Evolutionary conservation across 2,888 invertebrate genomes (phyloP), one percentile per base, ranked within the genome.

Genomic region (Idaea dimidiata): DNA sequence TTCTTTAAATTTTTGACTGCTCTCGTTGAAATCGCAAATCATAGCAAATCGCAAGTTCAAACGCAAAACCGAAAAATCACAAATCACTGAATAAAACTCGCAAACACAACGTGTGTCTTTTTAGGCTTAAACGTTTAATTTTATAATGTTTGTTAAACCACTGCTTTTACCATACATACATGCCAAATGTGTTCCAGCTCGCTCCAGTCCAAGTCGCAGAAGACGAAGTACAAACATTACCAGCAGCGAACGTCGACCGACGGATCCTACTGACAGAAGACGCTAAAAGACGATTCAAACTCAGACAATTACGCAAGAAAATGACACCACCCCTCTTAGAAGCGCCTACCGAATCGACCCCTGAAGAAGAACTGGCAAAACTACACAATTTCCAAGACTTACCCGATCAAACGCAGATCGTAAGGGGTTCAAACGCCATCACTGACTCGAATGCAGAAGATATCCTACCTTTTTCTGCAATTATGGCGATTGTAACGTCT

Each of bases 401-500:
- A 55, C 94, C 95, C 0, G 95, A 95, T 70, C 92, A 91, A 6
- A 93, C 93, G 0, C 92, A 94, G 77, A 93, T 95, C 16, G 84
- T 95, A 0, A 83, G 93, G 65, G 95, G 94, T 0, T 77, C 82
- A 0, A 76, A 79, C 0, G 87, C 91, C n/a, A 79, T 95, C 17
- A 73, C 81, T 0, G 83, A 83, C 0, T 17, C 65, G 0, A 72
- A 83, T 3, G 75, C 79, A 0, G 66, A 77, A 4, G 89, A 93
- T 61, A 81, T 91, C 17, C 81, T 94, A 0, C 94, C 94, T 0
- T 94, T 94, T 69, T 85, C 91, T 0, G 90, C 94, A 16, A 92
- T 94, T n/a, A 94, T 94, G 93, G 94, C 94, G 0, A 85, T 93
- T 0, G 94, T 94, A 0, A 93, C 94, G 7, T 94, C 94, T 0